Conservation (phyloP, 2,113 vertebrate species). For the Sardina pilchardus region DNA sequence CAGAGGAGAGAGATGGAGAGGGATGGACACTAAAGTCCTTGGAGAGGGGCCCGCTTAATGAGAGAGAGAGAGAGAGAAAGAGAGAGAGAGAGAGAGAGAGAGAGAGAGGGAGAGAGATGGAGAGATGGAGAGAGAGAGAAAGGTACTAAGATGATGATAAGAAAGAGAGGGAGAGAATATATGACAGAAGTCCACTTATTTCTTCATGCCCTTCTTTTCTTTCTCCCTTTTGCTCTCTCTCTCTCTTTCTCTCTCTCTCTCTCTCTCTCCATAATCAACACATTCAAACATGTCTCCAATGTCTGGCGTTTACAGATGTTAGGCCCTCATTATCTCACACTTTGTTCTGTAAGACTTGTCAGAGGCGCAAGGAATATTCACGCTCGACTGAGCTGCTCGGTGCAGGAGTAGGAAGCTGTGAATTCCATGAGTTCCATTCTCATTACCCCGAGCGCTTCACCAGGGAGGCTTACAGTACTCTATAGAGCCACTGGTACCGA, state of each 20-base stretch:
- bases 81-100: background rate
- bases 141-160: background rate
- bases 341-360: background rate
- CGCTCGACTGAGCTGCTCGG: background rate
- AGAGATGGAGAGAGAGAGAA: background rate
- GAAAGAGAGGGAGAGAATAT: background rate
- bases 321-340: background rate
- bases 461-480: constrained; percentile 45
- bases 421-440: background rate
- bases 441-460: constrained; percentile 15
- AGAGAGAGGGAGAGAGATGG: background rate
- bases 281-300: background rate
- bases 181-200: background rate
- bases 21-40: constrained; percentile 9
- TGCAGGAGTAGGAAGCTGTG: background rate
- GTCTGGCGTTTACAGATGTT: constrained; percentile 1
- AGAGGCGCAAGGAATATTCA: background rate
- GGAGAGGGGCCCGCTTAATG: background rate
- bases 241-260: background rate
- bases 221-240: background rate
- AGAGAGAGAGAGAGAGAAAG: background rate
- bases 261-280: background rate
- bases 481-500: background rate
- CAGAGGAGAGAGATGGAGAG: background rate
- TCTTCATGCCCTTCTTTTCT: background rate